Evolutionary conservation across 2,797 vertebrate genomes (phyloP).

Genomic region (Todus mexicanus): DNA sequence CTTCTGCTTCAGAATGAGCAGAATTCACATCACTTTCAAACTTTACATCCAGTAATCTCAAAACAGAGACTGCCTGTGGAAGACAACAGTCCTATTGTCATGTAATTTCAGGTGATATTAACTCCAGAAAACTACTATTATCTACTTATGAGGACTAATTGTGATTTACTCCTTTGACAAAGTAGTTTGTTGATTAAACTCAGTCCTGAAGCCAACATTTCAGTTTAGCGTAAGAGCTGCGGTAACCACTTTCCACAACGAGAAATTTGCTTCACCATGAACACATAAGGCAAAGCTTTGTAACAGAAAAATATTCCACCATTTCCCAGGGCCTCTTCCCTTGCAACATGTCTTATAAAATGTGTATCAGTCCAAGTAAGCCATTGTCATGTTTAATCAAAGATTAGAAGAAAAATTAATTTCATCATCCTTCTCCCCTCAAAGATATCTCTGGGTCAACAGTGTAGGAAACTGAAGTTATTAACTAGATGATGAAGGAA

Average conservation of each 20-base stretch:
- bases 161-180: background rate
- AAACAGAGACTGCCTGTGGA: background rate
- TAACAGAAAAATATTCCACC: background rate
- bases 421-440: background rate
- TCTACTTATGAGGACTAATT: background rate
- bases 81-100: background rate
- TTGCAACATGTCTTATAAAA: background rate
- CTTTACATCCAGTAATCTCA: background rate
- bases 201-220: background rate
- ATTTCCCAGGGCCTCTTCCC: background rate
- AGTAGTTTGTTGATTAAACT: background rate
- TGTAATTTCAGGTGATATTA: background rate
- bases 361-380: background rate
- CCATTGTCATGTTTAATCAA: background rate
- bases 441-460: constrained; percentile 41
- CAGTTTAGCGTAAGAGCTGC: background rate
- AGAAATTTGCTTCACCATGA: background rate
- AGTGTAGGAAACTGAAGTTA: constrained; percentile 46
- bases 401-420: constrained; percentile 37
- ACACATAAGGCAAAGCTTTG: background rate
- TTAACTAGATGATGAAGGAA: constrained; percentile 30
- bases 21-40: background rate
- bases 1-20: background rate
- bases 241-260: background rate
- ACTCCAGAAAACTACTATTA: background rate